Conservation (phyloP, 2,113 vertebrate genomes). For the Ia io region DNA sequence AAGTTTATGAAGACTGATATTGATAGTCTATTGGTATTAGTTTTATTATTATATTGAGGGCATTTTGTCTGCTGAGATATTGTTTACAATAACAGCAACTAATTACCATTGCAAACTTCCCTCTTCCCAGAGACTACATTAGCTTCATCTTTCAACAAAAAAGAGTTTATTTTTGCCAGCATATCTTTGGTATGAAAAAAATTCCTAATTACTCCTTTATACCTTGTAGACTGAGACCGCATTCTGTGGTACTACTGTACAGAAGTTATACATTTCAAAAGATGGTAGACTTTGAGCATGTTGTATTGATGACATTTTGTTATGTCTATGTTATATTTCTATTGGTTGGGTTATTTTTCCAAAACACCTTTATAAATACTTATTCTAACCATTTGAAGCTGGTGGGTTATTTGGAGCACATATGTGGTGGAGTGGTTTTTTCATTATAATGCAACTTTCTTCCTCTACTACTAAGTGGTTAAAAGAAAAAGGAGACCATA, state of each 20-base stretch:
- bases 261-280: not conserved
- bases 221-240: not conserved
- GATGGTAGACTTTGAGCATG: not conserved
- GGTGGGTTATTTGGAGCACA: not conserved
- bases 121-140: not conserved
- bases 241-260: not conserved
- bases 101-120: not conserved
- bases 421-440: not conserved
- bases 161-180: not conserved
- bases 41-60: not conserved
- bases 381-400: not conserved
- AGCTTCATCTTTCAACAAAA: not conserved
- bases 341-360: not conserved
- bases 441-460: not conserved
- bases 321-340: not conserved
- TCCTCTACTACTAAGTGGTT: not conserved
- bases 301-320: not conserved
- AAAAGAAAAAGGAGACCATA: not conserved
- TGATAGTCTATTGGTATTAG: not conserved
- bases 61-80: not conserved
- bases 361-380: not conserved
- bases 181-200: not conserved
- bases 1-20: not conserved
- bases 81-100: not conserved
- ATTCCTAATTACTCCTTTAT: not conserved